Percentiles rank a stretch among this genome's conserved stretches.
phyloP scores from a whole-genome alignment of 2,113 vertebrate genomes.

The Prionailurus bengalensis region DNA sequence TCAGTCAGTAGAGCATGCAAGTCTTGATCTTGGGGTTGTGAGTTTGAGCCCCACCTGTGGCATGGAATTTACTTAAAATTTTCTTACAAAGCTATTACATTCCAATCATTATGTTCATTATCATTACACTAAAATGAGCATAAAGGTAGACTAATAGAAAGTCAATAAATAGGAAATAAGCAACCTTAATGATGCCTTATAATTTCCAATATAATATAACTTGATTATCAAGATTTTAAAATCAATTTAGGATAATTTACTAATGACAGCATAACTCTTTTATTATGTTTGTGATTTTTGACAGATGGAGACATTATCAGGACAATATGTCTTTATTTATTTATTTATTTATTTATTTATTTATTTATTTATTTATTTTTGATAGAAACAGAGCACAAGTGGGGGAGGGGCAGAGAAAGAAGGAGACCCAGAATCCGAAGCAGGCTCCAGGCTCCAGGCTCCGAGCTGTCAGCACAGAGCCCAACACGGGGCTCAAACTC shows the following conservation, averaged over 20 bases:
- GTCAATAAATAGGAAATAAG: background rate
- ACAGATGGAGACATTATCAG: too few species aligned
- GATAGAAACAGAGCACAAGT: too few species aligned
- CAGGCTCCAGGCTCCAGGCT: too few species aligned
- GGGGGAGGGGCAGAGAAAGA: too few species aligned
- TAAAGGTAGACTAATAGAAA: slow-evolving; percentile 5
- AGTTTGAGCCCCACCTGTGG: background rate
- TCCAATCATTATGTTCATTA: background rate
- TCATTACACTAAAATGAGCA: background rate
- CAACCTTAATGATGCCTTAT: slow-evolving; percentile 4
- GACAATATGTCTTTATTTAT: too few species aligned
- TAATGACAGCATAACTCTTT: background rate
- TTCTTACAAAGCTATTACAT: background rate
- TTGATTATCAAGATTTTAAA: slow-evolving; percentile 31
- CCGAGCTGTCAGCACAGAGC: too few species aligned
- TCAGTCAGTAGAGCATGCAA: background rate
- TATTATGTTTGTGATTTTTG: background rate
- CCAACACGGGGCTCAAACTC: too few species aligned
- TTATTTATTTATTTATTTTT: too few species aligned
- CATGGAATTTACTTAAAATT: background rate
- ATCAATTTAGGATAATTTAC: background rate
- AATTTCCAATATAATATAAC: background rate
- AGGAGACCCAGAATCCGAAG: too few species aligned
- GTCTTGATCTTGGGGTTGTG: background rate
- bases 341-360: too few species aligned